Base-by-base conservation (phyloP, 2,888 invertebrate genomes). In the Halictus ligatus region DNA sequence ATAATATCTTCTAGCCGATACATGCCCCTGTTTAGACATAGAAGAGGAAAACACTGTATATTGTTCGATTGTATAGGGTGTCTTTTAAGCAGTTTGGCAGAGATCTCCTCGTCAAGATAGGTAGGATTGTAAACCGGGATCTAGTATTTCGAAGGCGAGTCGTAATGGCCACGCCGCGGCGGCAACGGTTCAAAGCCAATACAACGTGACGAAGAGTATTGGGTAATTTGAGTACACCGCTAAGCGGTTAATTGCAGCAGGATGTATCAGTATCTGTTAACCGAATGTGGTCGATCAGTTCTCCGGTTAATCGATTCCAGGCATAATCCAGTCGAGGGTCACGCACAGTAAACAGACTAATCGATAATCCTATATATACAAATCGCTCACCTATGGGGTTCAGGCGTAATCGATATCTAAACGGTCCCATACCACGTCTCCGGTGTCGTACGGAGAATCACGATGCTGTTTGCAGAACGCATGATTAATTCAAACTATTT, bases 311-410 rank as follows among this genome's bases (percentile, higher is more conserved):
- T 91, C 91, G 91, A 91, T 89, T 86, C 88, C 86, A 90, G 87
- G 86, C 89, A 91, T 89, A 91, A 91, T 91, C 89, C 89, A 89
- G 88, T 84, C 84, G 81, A 81, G 88, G 87, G 89, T 87, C 87
- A 89, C 88, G 88, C 89, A 89, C 84, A 60, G 89, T 88, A 91
- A 89, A 91, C 91, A 84, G 85, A 86, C 89, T 91, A 90, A 90
- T 90, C 91, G 91, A 89, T 91, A 89, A 90, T 87, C 84, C 84
- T 88, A 90, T 87, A 88, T 89, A 88, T 90, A 90, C 90, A 89
- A 89, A 89, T 90, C 90, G 85, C 75, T 87, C 79, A 78, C 43
- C 84, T 86, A 64, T 84, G 79, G 78, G 81, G 83, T 82, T 67
- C 35, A 69, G 80, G 50, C 78, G 64, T 46, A 90, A 90, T 90